Percentiles rank a stretch among this genome's conserved stretches.
Conservation (phyloP, 2,888 invertebrate genomes). For the Meiosimyza decipiens region DNA sequence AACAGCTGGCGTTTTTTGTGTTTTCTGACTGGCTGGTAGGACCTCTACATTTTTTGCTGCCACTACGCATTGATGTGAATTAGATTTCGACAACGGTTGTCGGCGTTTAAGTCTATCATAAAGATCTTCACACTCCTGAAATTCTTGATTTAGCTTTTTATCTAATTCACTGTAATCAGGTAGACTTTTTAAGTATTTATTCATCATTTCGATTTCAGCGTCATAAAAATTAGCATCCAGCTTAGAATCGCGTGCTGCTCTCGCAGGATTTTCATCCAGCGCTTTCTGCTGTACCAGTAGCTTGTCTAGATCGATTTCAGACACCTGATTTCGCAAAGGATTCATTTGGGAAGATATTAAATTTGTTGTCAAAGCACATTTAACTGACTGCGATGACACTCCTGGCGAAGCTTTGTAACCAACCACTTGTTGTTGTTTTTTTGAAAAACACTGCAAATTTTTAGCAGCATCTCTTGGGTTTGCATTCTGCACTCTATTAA, state of each 20-base stretch:
- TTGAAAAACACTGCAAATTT: not conserved
- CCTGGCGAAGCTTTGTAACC: not conserved
- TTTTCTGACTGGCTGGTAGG: not conserved
- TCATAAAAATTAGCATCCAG: slow-evolving; percentile 64
- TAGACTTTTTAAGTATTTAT: slow-evolving; percentile 66
- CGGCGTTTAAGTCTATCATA: slow-evolving; percentile 63
- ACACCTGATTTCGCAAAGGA: not conserved
- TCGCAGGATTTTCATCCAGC: slow-evolving; percentile 57
- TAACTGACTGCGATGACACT: not conserved
- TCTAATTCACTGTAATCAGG: slow-evolving; percentile 67
- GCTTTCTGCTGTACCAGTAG: slow-evolving; percentile 58
- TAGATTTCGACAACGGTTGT: slow-evolving; percentile 61
- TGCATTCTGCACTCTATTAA: slow-evolving; percentile 46
- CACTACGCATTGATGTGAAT: slow-evolving; percentile 60
- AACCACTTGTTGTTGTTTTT: not conserved
- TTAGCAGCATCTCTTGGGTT: slow-evolving; percentile 36
- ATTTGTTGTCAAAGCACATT: too few relatives aligned
- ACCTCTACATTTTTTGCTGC: not conserved
- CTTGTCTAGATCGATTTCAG: slow-evolving; percentile 55
- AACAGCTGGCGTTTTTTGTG: not conserved
- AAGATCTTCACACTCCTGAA: slow-evolving; percentile 66
- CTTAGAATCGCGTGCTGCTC: slow-evolving; percentile 55
- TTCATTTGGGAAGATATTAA: too few relatives aligned
- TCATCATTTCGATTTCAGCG: slow-evolving; percentile 68
- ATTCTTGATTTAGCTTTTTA: slow-evolving; percentile 65